A percentile compares a stretch with the other conserved stretches of the same genome.
These are phyloP conservation scores for Digitonthophagus gazella DNA, from an alignment of 2,888 invertebrate genomes.

Conservation along the genomic window DNA sequence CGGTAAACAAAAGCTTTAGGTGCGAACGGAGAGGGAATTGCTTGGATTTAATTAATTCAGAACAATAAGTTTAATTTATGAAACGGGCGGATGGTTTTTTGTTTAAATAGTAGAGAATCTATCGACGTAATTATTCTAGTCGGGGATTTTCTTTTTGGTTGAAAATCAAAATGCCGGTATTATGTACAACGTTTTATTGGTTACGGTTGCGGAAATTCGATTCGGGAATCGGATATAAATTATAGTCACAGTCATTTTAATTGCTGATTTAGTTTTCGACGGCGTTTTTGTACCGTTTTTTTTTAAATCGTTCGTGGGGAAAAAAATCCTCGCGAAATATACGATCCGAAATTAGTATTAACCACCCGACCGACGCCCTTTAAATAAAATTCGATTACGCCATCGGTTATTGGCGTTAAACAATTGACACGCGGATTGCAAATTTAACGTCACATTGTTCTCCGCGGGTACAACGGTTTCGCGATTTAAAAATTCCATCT, in stretches of 20 bases:
- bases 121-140: no score
- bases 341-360: conserved; percentile 7
- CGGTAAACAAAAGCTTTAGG: neutral
- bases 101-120: no score
- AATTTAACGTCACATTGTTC: conserved; percentile 4
- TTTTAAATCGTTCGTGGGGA: neutral
- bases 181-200: neutral
- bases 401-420: conserved; percentile 12
- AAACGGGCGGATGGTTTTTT: neutral
- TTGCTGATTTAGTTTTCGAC: conserved; percentile 12
- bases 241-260: neutral
- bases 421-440: conserved; percentile 11
- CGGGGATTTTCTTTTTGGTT: neutral
- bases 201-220: conserved; percentile 3
- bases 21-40: neutral
- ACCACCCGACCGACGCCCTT: neutral
- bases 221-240: conserved; percentile 3
- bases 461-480: neutral
- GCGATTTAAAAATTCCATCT: neutral
- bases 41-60: neutral
- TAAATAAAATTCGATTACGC: conserved; percentile 11
- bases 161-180: neutral
- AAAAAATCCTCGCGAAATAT: neutral
- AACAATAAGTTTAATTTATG: neutral
- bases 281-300: neutral